These are phyloP conservation scores for Phymorhynchus buccinoides DNA, from an alignment of 1,140 invertebrate species.

Conservation along the genomic window DNA sequence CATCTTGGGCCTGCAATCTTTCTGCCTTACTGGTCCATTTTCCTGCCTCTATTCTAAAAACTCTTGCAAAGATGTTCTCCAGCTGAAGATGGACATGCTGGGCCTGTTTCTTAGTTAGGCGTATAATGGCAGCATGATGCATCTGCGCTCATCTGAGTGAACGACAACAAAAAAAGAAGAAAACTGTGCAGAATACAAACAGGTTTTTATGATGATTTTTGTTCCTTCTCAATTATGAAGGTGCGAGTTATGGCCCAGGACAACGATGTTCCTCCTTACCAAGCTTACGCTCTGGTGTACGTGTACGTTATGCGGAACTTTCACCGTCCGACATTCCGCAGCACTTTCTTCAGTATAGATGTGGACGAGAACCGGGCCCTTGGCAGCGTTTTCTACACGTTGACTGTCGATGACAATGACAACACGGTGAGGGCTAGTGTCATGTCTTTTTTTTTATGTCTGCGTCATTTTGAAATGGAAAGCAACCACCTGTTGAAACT, in stretches of 20 bases:
- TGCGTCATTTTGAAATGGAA: neutral
- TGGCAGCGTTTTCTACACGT: conserved; percentile 40
- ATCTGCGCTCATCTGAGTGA: too few relatives aligned
- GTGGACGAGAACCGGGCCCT: conserved; percentile 51
- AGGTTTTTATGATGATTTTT: too few relatives aligned
- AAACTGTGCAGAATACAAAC: too few relatives aligned
- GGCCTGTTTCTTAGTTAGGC: too few relatives aligned
- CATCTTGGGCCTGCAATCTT: too few relatives aligned
- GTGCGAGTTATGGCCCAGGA: conserved; percentile 56
- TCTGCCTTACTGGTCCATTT: too few relatives aligned
- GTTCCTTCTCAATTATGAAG: conserved; percentile 31
- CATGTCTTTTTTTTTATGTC: neutral
- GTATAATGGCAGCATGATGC: too few relatives aligned
- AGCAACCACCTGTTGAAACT: neutral
- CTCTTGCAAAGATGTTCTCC: too few relatives aligned
- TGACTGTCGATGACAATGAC: conserved; percentile 48
- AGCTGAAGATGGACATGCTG: too few relatives aligned
- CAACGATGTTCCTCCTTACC: conserved; percentile 48
- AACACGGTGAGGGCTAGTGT: conserved; percentile 37
- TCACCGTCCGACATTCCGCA: conserved; percentile 46
- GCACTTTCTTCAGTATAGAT: conserved; percentile 12
- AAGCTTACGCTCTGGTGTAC: conserved; percentile 51
- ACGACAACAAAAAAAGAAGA: too few relatives aligned
- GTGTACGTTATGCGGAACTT: conserved; percentile 57
- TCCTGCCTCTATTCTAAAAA: too few relatives aligned